Evolutionary conservation across 2,797 vertebrate genomes (phyloP), one percentile per base, ranked within the genome.

Genomic region (Orestias chungarensis): DNA sequence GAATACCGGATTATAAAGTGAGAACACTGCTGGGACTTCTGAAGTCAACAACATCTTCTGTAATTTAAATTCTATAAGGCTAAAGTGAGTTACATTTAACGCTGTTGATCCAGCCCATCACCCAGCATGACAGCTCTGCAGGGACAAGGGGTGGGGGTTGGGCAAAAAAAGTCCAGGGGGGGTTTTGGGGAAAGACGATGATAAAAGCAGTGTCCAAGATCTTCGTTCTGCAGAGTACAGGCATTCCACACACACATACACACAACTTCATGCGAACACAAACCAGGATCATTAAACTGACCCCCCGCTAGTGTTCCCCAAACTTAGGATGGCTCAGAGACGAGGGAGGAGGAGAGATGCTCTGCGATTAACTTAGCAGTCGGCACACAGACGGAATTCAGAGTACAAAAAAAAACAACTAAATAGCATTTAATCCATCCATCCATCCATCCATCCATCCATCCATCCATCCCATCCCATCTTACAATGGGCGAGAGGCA

Each of bases 231-330:
- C 33, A 50, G 6, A 47, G 40, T 23, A 52, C 55, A 17, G 9
- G 69, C 49, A 43, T 8, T 2, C 3, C 1, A 23, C 61, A 44
- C 23, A 49, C 42, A 35, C 23, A 49, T 35, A 35, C 27, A 73
- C 25, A 27, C 25, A 23, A 18, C 38, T 47, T 33, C 29, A 44
- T 54, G n/a, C 64, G 69, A 23, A 81, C 62, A 81, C 70, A 86
- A 77, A 78, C 81, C 74, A 52, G 44, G 75, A 82, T 90, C 86
- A 86, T 89, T 91, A 91, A 87, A 86, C 47, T 9, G 73, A 80
- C 84, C 85, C 82, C 88, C 85, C 78, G 82, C 81, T 59, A 17
- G 29, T 38, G 73, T 69, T 68, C 50, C 38, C 61, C 59, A 70
- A 73, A 70, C 69, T 75, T 44, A 54, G 76, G 43, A 74, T 78